These are phyloP conservation scores for Drosophila greeni DNA, from an alignment of 2,888 invertebrate species.

Conservation along the genomic window DNA sequence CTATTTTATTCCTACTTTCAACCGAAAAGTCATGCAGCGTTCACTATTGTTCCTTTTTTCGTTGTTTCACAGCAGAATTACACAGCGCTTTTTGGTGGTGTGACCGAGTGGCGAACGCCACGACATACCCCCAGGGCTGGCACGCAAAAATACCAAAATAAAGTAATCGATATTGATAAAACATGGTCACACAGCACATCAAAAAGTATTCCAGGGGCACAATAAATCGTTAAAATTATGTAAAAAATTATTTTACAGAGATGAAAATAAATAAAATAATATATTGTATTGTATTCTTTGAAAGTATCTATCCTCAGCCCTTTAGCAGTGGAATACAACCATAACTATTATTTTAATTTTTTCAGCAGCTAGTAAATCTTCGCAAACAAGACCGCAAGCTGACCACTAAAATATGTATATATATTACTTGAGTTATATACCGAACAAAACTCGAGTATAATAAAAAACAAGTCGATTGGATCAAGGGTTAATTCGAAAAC, in stretches of 20 bases:
- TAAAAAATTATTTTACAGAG: background rate
- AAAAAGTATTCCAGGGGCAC: background rate
- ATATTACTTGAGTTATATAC: background rate
- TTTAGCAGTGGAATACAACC: no score
- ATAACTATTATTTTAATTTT: no score
- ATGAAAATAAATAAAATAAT: no score
- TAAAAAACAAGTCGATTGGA: background rate
- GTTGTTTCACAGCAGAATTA: conserved; percentile 62
- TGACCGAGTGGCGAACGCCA: conserved; percentile 5
- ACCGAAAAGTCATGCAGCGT: conserved; percentile 33
- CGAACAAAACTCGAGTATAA: background rate
- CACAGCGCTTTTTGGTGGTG: conserved; percentile 64
- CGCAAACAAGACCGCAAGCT: no score
- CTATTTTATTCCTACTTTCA: conserved; percentile 25
- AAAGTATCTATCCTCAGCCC: no score
- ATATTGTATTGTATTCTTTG: no score
- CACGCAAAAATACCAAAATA: conserved; percentile 2
- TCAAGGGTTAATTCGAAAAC: conserved; percentile 31
- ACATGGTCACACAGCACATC: background rate
- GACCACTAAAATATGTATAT: no score
- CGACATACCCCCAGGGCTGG: background rate
- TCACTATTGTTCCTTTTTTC: conserved; percentile 43
- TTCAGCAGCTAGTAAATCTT: no score
- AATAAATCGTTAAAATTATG: background rate
- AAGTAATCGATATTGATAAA: no score